Percentiles rank a stretch among this genome's conserved stretches.
Conservation (phyloP, 2,797 vertebrate species). For the Scarus forsteni region DNA sequence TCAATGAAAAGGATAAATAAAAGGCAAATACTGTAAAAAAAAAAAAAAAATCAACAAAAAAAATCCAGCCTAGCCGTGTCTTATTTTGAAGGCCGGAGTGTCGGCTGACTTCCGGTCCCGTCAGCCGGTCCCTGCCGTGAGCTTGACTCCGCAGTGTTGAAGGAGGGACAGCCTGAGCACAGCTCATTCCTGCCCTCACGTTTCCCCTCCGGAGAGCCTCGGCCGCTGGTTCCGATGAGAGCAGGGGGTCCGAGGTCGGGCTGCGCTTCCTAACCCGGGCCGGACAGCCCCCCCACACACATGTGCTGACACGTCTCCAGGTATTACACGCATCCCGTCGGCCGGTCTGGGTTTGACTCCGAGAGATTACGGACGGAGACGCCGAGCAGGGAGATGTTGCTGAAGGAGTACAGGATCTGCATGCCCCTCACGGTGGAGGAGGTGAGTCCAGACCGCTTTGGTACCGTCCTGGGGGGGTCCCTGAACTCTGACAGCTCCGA, state of each 20-base stretch:
- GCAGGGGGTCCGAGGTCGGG: conserved; percentile 35
- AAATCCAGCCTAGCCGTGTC: neutral
- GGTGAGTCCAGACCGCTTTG: conserved; percentile 82
- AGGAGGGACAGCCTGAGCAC: conserved; percentile 51
- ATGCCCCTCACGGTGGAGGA: conserved; percentile 97
- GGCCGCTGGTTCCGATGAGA: conserved; percentile 58
- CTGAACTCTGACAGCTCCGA: neutral
- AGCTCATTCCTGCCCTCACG: conserved; percentile 44
- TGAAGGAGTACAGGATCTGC: conserved; percentile 98
- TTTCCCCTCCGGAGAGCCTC: neutral
- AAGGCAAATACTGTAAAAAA: no score
- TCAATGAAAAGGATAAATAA: no score
- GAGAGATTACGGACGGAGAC: conserved; percentile 32
- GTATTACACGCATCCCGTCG: conserved; percentile 52
- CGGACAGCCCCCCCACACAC: conserved; percentile 14
- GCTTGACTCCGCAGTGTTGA: conserved; percentile 41
- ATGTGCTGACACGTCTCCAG: conserved; percentile 67
- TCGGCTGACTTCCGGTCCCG: neutral
- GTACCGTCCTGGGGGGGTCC: neutral
- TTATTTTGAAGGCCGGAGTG: conserved; percentile 47
- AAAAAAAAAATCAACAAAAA: no score
- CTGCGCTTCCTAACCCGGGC: conserved; percentile 25
- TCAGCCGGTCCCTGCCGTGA: rapidly evolving
- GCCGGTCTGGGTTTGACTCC: conserved; percentile 58
- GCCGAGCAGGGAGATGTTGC: conserved; percentile 88